Evolutionary conservation across 2,797 vertebrate species (phyloP), one percentile per base, ranked within the genome.

Genomic region (Alcedo atthis): DNA sequence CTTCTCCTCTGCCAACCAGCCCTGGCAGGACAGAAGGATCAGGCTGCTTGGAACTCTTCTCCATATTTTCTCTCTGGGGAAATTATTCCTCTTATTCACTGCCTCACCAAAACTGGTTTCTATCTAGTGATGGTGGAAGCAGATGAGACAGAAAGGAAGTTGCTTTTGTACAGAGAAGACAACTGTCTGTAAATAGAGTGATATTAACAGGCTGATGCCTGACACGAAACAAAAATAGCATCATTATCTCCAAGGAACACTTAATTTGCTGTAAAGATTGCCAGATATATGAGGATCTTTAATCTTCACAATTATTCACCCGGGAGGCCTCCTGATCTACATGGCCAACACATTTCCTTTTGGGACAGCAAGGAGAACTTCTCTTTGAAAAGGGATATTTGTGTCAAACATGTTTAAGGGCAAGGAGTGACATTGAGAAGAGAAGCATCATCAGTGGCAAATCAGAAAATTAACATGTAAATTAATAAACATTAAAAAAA

Each of bases 71-170:
- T 71, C 59, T 78, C 74, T 48, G 62, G 24, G 26, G 67, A 26
- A 22, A 74, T 90, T 75, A 92, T 30, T 79, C 74, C 57, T 81
- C 82, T 63, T 88, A 79, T 40, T 82, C 83, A 53, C 15, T 35
- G 64, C 46, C 61, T 45, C 3, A 0, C 10, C 63, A 66, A 76
- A 81, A 81, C 78, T 78, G 2, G 3, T 85, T 85, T 85, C 68
- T 53, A 49, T 70, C 54, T n/a, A 1, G 73, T 9, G 35, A 85
- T 57, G n/a, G 70, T 91, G 90, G 92, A 93, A 96, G 67, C 43
- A 79, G 75, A 84, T 51, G 89, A 92, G 93, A 91, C 90, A 86
- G 49, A 93, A 79, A 89, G 92, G 90, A 95, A 96, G 76, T 58
- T 54, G 48, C 33, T 91, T 94, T 93, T 81, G 48, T 81, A 68